Evolutionary conservation across 2,113 vertebrate species (phyloP), one percentile per base, ranked within the genome.

Genomic region (Urocitellus parryii): DNA sequence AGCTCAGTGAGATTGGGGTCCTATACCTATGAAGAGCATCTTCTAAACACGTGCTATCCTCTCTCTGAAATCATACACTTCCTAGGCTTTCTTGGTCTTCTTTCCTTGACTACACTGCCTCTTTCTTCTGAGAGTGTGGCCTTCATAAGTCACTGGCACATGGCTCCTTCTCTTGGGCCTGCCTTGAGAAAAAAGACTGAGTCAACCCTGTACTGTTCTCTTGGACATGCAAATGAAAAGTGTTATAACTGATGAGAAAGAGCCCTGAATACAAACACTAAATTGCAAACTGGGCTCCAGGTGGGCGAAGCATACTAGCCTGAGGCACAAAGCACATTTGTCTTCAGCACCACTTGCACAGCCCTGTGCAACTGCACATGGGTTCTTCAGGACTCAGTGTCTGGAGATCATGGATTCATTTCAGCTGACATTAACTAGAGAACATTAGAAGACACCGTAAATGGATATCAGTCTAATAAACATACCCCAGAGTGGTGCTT

Each of bases 1-100:
- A 70, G 22, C 32, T 1, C 1, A 22, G 22, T 18, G 29, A 24
- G n/a, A 5, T 0, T 37, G 29, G 34, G 4, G 24, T 58, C 14
- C 12, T 39, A 34, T 1, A 39, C 39, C 39, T 39, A 39, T 39
- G 39, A 39, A 39, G 39, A 39, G 39, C 39, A 39, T 39, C 2
- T 39, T 39, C 39, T 39, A 39, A 39, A 39, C 39, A 39, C 3
- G 39, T 39, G 39, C 39, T 39, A 39, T 39, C 39, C 39, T 39
- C 39, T 39, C 39, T 39, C 39, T 39, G 39, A 39, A 39, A 39
- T 39, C 39, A 39, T 39, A 39, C 39, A 39, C 39, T 39, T 39
- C 39, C 39, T 39, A 39, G 39, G 39, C 39, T 39, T 39, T 39
- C 39, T 39, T 39, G 39, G 39, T 39, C 39, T 39, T 39, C 39